Evolutionary conservation across 2,888 invertebrate genomes (phyloP).

Genomic region (Epistrophella euchroma): DNA sequence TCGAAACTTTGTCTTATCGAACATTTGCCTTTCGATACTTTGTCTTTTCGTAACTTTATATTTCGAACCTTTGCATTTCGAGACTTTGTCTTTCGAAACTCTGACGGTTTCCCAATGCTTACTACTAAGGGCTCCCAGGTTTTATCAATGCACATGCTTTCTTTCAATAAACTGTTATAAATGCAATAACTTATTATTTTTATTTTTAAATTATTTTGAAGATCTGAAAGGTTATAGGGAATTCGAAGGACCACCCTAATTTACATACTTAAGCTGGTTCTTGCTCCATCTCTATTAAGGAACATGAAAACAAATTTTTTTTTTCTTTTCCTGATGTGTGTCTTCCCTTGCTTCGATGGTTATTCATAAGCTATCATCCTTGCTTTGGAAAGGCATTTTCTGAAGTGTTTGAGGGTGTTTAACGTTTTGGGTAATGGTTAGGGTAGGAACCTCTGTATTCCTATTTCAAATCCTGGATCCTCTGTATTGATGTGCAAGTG

Average conservation of each 20-base stretch:
- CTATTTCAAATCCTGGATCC: conserved; percentile 8
- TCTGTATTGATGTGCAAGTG: not conserved
- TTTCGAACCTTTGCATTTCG: no score
- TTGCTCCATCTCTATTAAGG: not conserved
- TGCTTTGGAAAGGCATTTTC: conserved; percentile 49
- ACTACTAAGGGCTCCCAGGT: no score
- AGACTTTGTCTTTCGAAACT: no score
- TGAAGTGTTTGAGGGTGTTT: conserved; percentile 4
- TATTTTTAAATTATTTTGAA: no score
- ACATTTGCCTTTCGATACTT: no score
- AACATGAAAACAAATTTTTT: not conserved
- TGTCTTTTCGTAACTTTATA: no score
- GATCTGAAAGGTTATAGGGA: no score
- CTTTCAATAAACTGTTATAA: no score
- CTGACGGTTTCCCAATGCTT: no score
- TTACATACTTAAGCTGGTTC: not conserved
- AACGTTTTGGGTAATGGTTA: not conserved
- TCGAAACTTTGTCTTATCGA: no score
- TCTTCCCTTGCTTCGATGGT: conserved; percentile 43
- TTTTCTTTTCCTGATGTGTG: not conserved
- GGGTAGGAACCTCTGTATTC: not conserved
- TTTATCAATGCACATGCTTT: no score
- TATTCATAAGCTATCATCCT: conserved; percentile 67
- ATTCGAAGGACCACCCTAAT: not conserved
- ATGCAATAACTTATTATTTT: no score